Percentiles rank a stretch among this genome's conserved stretches.
Conservation (phyloP, 2,888 invertebrate genomes). For the Meteorus colon region DNA sequence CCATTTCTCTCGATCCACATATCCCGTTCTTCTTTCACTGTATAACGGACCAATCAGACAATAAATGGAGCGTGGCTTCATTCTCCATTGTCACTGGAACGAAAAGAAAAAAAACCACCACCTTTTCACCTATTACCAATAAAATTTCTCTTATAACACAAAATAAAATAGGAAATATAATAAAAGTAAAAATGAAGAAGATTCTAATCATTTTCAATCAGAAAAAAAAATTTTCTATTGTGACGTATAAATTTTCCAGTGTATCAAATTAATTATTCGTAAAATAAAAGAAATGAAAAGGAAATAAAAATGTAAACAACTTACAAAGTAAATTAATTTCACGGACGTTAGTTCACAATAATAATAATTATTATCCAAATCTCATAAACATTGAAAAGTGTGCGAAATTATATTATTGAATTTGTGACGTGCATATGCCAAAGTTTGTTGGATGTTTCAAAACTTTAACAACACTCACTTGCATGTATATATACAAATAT, state of each 20-base stretch:
- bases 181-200: not conserved
- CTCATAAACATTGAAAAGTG: slow-evolving; percentile 5
- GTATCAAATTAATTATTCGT: not conserved
- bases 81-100: no score
- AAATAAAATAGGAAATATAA: not conserved
- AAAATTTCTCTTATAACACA: not conserved
- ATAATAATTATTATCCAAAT: slow-evolving; percentile 4
- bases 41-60: slow-evolving; percentile 1
- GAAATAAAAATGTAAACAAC: slow-evolving; percentile 20
- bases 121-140: no score
- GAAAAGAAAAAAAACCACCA: no score
- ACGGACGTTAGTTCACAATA: slow-evolving; percentile 14
- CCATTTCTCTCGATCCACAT: slow-evolving; percentile 16
- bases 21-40: not conserved
- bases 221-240: not conserved
- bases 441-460: slow-evolving; percentile 16
- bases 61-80: not conserved
- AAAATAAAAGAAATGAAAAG: slow-evolving; percentile 1
- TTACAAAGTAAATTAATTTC: slow-evolving; percentile 22
- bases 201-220: not conserved
- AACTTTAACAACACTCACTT: not conserved
- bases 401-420: slow-evolving; percentile 23
- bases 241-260: not conserved
- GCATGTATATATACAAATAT: not conserved
- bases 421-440: slow-evolving; percentile 23